These are phyloP conservation scores for Eristalis pertinax DNA, from an alignment of 2,888 invertebrate species.

Conservation along the genomic window DNA sequence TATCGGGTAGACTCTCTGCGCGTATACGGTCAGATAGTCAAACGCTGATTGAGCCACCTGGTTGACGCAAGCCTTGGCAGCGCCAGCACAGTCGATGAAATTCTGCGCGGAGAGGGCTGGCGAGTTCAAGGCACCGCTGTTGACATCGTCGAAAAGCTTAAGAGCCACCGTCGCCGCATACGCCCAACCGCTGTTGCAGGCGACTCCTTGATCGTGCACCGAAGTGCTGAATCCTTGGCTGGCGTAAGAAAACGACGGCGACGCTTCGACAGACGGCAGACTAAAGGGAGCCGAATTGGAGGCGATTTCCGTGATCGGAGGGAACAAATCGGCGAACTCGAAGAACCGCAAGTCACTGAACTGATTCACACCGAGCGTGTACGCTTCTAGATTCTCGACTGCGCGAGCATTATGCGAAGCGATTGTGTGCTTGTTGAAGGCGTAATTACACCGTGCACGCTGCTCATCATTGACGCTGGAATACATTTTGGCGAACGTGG, in stretches of 20 bases:
- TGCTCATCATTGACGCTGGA: slow-evolving; percentile 10
- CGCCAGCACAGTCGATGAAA: slow-evolving; percentile 88
- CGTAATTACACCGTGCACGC: slow-evolving; percentile 75
- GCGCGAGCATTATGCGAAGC: slow-evolving; percentile 72
- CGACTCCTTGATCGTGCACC: slow-evolving; percentile 73
- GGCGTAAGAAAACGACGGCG: slow-evolving; percentile 57
- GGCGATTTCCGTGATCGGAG: slow-evolving; percentile 31
- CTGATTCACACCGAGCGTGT: slow-evolving; percentile 74
- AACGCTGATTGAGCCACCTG: slow-evolving; percentile 91
- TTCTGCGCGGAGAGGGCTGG: slow-evolving; percentile 91
- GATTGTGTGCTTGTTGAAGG: slow-evolving; percentile 74
- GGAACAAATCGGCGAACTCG: slow-evolving; percentile 74
- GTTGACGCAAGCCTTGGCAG: slow-evolving; percentile 84
- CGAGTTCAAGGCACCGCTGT: slow-evolving; percentile 49
- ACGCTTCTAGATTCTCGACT: slow-evolving; percentile 66
- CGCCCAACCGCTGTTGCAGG: slow-evolving; percentile 78
- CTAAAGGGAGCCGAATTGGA: slow-evolving; percentile 47
- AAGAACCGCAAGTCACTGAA: slow-evolving; percentile 75
- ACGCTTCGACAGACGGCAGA: slow-evolving; percentile 32
- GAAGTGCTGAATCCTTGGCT: slow-evolving; percentile 37
- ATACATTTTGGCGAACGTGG: slow-evolving; percentile 24
- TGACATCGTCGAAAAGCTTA: slow-evolving; percentile 73
- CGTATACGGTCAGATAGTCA: slow-evolving; percentile 87
- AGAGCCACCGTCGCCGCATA: slow-evolving; percentile 75
- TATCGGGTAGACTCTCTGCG: slow-evolving; percentile 90